These are phyloP conservation scores for Pipra filicauda DNA, from an alignment of 2,113 vertebrate species.

Conservation along the genomic window DNA sequence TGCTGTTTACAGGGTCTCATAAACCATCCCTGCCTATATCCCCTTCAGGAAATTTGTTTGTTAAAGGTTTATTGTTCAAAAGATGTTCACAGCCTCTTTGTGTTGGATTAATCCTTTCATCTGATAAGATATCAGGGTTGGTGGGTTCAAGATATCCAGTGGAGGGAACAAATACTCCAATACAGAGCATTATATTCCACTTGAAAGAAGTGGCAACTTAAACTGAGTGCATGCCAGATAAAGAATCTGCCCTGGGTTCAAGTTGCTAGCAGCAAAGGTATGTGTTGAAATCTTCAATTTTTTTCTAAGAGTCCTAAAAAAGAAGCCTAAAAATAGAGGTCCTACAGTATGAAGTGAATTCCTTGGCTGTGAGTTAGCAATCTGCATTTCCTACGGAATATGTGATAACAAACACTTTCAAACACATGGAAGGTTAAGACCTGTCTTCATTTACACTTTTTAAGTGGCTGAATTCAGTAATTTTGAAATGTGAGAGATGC, in stretches of 20 bases:
- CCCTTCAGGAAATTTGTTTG: neutral
- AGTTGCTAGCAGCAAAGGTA: constrained; percentile 9
- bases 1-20: neutral
- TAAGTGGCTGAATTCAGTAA: neutral
- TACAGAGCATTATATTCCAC: neutral
- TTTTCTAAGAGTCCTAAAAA: neutral
- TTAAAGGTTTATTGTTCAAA: constrained; percentile 19
- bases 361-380: neutral
- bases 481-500: neutral
- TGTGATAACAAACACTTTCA: neutral
- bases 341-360: neutral
- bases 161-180: neutral
- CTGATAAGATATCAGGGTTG: neutral
- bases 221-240: neutral
- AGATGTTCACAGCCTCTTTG: neutral
- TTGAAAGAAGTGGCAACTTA: constrained; percentile 25
- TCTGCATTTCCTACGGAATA: neutral
- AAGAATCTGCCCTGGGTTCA: neutral
- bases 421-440: neutral
- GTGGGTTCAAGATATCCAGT: neutral
- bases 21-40: neutral
- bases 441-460: neutral
- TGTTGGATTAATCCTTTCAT: constrained; percentile 34
- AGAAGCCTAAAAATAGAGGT: constrained; percentile 17
- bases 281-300: neutral